Evolutionary conservation across 2,113 vertebrate species (phyloP).

Genomic region (Lamprotornis superbus): DNA sequence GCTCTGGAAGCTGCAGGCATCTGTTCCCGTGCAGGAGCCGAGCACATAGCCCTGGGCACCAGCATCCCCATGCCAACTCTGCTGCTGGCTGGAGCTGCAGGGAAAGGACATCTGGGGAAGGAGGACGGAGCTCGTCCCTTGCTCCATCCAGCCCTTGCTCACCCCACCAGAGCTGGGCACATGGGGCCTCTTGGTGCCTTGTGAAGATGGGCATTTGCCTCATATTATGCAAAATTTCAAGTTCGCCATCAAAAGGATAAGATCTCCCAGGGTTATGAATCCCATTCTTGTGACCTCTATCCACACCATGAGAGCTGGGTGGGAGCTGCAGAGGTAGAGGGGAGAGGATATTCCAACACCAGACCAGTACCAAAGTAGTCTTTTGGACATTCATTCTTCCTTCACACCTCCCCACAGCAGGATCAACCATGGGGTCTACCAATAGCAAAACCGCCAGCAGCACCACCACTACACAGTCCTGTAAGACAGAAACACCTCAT

Average conservation of each 20-base stretch:
- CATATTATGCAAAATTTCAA: neutral
- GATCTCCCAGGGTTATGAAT: neutral
- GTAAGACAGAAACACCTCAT: neutral
- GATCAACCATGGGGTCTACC: neutral
- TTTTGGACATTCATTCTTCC: neutral
- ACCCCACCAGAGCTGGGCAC: neutral
- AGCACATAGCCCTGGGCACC: rapidly evolving
- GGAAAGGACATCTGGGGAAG: neutral
- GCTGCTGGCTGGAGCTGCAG: neutral
- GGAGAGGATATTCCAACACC: rapidly evolving
- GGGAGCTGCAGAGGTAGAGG: neutral
- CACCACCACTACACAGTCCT: neutral
- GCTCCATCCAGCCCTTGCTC: neutral
- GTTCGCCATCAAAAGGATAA: neutral
- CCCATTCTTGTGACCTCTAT: neutral
- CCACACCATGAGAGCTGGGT: rapidly evolving
- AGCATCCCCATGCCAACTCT: neutral
- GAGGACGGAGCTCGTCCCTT: neutral
- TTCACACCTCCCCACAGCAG: neutral
- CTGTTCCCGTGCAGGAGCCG: neutral
- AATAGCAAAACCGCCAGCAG: neutral
- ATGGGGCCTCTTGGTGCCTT: rapidly evolving
- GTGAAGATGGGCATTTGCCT: neutral
- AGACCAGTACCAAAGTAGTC: neutral
- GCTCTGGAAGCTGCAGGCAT: neutral